Evolutionary conservation across 2,113 vertebrate genomes (phyloP).

Genomic region (Chrysemys picta): DNA sequence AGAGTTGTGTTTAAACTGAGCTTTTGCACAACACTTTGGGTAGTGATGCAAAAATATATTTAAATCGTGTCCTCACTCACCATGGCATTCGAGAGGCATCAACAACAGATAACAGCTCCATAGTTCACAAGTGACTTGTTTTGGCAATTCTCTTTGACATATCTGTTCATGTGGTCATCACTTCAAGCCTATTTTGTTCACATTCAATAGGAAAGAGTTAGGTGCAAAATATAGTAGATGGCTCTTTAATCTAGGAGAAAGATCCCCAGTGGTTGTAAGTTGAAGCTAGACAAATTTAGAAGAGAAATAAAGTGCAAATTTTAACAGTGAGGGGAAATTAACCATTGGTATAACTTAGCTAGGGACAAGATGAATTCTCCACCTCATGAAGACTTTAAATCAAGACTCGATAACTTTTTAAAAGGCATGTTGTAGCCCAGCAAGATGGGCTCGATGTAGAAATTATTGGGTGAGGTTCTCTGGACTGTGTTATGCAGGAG

Average conservation of each 20-base stretch:
- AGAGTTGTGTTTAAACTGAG: conserved; percentile 17
- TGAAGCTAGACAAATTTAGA: neutral
- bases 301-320: too few species aligned
- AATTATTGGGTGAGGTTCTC: neutral
- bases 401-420: too few species aligned
- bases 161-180: conserved; percentile 5
- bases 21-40: neutral
- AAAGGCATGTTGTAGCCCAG: neutral
- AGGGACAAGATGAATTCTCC: too few species aligned
- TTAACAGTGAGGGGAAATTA: too few species aligned
- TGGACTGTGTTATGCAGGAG: neutral
- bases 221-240: neutral
- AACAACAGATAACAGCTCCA: too few species aligned
- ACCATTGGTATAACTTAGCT: too few species aligned
- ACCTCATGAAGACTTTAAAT: too few species aligned
- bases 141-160: conserved; percentile 44
- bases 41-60: neutral
- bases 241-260: neutral
- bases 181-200: neutral
- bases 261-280: neutral
- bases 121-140: neutral
- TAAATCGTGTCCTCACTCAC: neutral
- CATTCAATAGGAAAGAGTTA: rapidly evolving
- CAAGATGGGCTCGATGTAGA: neutral
- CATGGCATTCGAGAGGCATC: too few species aligned